Percentiles rank a stretch among this genome's conserved stretches.
Evolutionary conservation across 35 echinoderm and acorn worm species (phyloP).

Genomic region (Holothuria glaberrima): DNA sequence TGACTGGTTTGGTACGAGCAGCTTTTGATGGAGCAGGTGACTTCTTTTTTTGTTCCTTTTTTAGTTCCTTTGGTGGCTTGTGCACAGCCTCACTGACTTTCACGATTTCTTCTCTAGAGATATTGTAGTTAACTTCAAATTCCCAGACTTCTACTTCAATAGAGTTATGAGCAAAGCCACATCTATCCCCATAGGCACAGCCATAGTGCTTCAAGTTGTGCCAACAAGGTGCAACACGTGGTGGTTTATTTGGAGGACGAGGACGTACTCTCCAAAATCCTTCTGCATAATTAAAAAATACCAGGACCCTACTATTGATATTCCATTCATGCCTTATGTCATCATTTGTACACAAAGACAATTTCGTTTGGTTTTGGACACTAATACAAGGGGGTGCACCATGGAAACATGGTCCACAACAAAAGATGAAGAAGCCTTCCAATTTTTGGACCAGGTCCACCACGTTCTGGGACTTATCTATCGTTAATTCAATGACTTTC

Average conservation of each 20-base stretch:
- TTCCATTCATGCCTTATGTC: slow-evolving; percentile 63
- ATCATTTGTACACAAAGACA: slow-evolving; percentile 61
- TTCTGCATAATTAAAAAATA: slow-evolving; percentile 42
- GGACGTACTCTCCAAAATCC: slow-evolving; percentile 64
- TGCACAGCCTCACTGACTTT: not conserved
- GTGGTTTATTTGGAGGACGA: slow-evolving; percentile 61
- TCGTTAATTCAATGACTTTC: too few relatives aligned
- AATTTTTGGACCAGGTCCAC: too few relatives aligned
- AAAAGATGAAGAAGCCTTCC: too few relatives aligned
- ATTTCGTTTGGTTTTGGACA: too few relatives aligned
- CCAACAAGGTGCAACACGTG: slow-evolving; percentile 67
- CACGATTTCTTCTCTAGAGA: slow-evolving; percentile 60
- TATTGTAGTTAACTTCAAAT: slow-evolving; percentile 58
- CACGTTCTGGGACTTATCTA: too few relatives aligned
- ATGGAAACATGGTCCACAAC: too few relatives aligned
- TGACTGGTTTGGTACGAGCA: not conserved
- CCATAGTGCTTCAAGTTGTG: slow-evolving; percentile 58
- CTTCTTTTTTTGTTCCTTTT: too few relatives aligned
- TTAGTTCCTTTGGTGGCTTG: not conserved
- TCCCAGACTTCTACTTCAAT: slow-evolving; percentile 79
- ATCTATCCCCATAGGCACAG: slow-evolving; percentile 58
- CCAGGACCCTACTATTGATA: slow-evolving; percentile 47
- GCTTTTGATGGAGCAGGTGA: too few relatives aligned
- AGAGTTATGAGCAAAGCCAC: slow-evolving; percentile 80
- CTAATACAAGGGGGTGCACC: too few relatives aligned